Base-by-base conservation (phyloP, 1,140 invertebrate species). In the Temnothorax curvispinosus region DNA sequence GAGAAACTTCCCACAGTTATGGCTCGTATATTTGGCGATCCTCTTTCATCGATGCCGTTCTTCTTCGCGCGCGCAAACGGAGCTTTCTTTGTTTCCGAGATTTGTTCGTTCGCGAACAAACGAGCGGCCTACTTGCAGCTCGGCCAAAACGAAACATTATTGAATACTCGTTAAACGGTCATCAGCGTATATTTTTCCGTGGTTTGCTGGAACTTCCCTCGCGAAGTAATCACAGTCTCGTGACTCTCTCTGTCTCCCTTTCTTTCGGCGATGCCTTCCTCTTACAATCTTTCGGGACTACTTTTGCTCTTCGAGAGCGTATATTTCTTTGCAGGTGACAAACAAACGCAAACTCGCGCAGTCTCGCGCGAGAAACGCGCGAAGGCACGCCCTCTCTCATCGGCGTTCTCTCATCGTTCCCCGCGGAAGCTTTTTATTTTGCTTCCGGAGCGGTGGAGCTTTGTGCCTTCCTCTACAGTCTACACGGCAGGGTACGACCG, bases 111-210 rank as follows among this genome's bases (percentile, higher is more conserved):
- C 82, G 44, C 35, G 27, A 69, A 50, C 67, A 56, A 86, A 80
- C 87, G 67, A 75, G 5, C 38, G 52, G 72, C 54, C 75, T 62
- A 75, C 44, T 88, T 80, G 81, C 87, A 32, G 21, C 11, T 13
- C 35, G 21, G 54, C 72, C 75, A 80, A 89, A 89, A 82, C 88
- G 86, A 92, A 92, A 93, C 92, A 93, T 86, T 92, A 93, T 93
- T 89, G 91, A 90, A 91, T 90, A 85, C 88, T 93, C 93, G 92
- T 92, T 93, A 93, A 89, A 88, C 87, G 76, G 62, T 89, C 88
- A 93, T 93, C 92, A 91, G 82, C 65, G 77, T 87, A 84, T 67
- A 90, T 86, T 89, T 27, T 15, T 13, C 11, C 75, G 60, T 35
- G 21, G 60, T 78, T 78, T 38, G 41, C 64, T 35, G 44, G 38